Evolutionary conservation across 2,888 invertebrate genomes (phyloP), one percentile per base, ranked within the genome.

Genomic region (Pollenia angustigena): DNA sequence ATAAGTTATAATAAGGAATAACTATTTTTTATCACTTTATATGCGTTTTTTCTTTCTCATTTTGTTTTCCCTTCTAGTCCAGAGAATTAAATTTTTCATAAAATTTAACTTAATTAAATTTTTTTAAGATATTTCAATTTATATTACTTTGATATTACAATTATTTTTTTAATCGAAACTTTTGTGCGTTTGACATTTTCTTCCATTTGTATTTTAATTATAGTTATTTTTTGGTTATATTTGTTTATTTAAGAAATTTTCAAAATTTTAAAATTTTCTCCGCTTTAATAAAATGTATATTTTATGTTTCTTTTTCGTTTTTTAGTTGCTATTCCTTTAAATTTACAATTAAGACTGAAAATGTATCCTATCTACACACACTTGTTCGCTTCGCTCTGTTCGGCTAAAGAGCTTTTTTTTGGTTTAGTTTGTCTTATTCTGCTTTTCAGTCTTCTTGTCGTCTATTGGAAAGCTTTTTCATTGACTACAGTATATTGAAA

Each of bases 361-460:
- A 78, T 84, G 71, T 76, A 80, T 88, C 82, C 88, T 89, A 88
- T 89, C 89, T 91, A 92, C 92, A 92, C 88, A 92, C 88, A 92
- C 92, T 92, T 92, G 92, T 92, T 91, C 92, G 91, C 91, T 90
- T 91, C 87, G 87, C 84, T 84, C 89, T 89, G 88, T 84, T 88
- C 87, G 88, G 90, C 87, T 89, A 85, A 74, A 72, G 46, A 74
- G 81, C 84, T 84, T 87, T 87, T 85, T 69, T 69, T 54, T 62
- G 60, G 18, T 75, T 60, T 48, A 14, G 16, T 16, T 56, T n/a
- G 4, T 71, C 18, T 62, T 69, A 14, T 69, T 48, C 4, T 18
- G 23, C 52, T 75, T 52, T 48, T 48, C 48, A 44, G 48, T 42
- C 60, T 50, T 50, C n/a, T 42, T 46, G 52, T 50, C 71, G 52